Evolutionary conservation across 2,888 invertebrate genomes (phyloP), one percentile per base, ranked within the genome.

Genomic region (Lucinisca nassula): DNA sequence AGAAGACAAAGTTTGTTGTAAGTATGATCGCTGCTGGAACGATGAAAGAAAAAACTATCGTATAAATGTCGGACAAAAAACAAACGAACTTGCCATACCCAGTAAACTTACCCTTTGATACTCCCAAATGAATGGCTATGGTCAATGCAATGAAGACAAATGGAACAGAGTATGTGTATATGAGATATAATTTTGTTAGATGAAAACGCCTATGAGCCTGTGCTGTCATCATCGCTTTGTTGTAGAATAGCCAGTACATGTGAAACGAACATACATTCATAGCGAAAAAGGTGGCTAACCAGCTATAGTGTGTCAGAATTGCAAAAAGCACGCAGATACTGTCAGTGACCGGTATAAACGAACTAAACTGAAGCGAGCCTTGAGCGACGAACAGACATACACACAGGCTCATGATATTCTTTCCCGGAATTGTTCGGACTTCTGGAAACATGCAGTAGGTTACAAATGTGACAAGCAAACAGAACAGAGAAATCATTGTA

Each of bases 1-100:
- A 93, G 67, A 93, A 90, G 6, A 87, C 61, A 1, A 90, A 72
- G 38, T 94, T 94, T 17, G 86, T 27, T 21, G 91, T 12, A 67
- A 93, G 84, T 14, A 92, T 84, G 0, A 91, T 6, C 0, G 79
- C 72, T 2, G 90, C 72, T 2, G 94, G 94, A 17, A 85, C 67
- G 12, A 93, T 82, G 35, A 94, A 93, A 8, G 91, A 82, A 21
- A 91, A 74, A 21, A 85, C 58, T n/a, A 85, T 70, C 0, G 88
- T 70, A 1, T 40, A 67, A 21, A 24, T 70, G 40, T 87, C 70
- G 0, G 79, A 81, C 1, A 92, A 70, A 72, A 90, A 90, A 51
- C 91, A 90, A 8, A 55, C 74, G 21, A 24, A 38, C n/a, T 72
- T 67, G n/a, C 91, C 91, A 40, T 92, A 92, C 4, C 92, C 92